These are phyloP conservation scores for Epinotia brunnichana DNA, from an alignment of 2,888 invertebrate genomes.

Conservation along the genomic window DNA sequence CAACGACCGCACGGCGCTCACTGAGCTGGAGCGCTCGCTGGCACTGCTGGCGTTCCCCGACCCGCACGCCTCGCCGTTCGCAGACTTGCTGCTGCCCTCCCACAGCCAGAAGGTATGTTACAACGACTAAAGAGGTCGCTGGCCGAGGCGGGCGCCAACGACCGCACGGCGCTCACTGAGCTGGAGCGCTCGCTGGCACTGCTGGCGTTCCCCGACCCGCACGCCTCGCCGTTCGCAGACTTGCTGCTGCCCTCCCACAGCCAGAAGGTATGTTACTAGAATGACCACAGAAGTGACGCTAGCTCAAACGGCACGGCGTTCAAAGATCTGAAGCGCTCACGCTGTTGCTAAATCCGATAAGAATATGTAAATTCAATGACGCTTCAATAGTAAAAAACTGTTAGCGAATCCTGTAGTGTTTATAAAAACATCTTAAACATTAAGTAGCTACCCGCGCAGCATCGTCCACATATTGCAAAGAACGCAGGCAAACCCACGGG, in stretches of 20 bases:
- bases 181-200: constrained; percentile 97
- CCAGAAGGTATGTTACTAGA: constrained; percentile 89
- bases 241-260: constrained; percentile 96
- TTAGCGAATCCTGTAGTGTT: background rate
- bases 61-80: too few relatives aligned
- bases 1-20: too few relatives aligned
- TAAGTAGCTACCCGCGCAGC: too few relatives aligned
- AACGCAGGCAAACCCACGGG: too few relatives aligned
- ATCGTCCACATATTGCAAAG: too few relatives aligned
- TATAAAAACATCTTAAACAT: background rate
- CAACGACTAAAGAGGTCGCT: background rate
- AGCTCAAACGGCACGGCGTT: too few relatives aligned
- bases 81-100: too few relatives aligned
- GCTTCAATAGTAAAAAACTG: background rate
- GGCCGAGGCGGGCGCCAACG: constrained; percentile 93
- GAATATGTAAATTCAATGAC: constrained; percentile 76
- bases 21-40: too few relatives aligned
- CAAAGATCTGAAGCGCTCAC: constrained; percentile 97
- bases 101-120: too few relatives aligned
- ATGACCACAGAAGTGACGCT: background rate
- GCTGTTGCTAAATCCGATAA: too few relatives aligned
- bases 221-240: too few relatives aligned
- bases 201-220: constrained; percentile 98
- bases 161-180: constrained; percentile 89
- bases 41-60: too few relatives aligned